Base-by-base conservation (phyloP, 2,113 vertebrate species). In the Geothlypis trichas region DNA sequence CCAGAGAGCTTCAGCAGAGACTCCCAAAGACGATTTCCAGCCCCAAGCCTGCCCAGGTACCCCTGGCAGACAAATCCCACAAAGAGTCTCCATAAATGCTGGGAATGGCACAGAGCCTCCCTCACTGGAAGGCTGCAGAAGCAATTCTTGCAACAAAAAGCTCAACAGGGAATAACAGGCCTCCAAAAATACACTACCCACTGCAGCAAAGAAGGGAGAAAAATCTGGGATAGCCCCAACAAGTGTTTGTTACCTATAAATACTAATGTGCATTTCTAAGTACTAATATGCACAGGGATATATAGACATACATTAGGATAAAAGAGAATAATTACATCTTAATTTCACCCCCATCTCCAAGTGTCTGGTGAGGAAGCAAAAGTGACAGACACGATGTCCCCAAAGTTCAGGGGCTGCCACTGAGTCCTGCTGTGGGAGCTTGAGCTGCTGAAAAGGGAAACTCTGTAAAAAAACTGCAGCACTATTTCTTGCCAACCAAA, bases 391-490 rank as follows among this genome's bases (percentile, higher is more conserved):
- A 0, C 1, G 12, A 58, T 1, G 3, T 5, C 19, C 23, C 35
- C 26, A 4, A 83, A 71, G 33, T 42, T 83, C 39, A 46, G 49
- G 35, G 61, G 24, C 41, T 85, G 46, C 51, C n/a, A 73, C 17
- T 15, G 24, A 77, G 35, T 11, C 23, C 23, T 18, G n/a, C 0
- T 0, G n/a, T 1, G 2, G 17, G 54, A 81, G 26, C 11, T 1
- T 13, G 47, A 54, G 54, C 54, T 92, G 57, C 33, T 65, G 49
- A 33, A 33, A 71, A 65, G 13, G 44, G 19, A 92, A 87, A 63
- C 23, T 44, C 20, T 3, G 1, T 9, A 41, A 11, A 54, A 79
- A 66, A 52, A 31, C 9, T 12, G 28, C 9, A 78, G 49, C 49
- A 35, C 42, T 37, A 5, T n/a, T 87, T 87, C 52, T 89, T 42